Percentiles rank a stretch among this genome's conserved stretches.
Evolutionary conservation across 1,140 invertebrate species (phyloP).

Genomic region (Tribolium castaneum): DNA sequence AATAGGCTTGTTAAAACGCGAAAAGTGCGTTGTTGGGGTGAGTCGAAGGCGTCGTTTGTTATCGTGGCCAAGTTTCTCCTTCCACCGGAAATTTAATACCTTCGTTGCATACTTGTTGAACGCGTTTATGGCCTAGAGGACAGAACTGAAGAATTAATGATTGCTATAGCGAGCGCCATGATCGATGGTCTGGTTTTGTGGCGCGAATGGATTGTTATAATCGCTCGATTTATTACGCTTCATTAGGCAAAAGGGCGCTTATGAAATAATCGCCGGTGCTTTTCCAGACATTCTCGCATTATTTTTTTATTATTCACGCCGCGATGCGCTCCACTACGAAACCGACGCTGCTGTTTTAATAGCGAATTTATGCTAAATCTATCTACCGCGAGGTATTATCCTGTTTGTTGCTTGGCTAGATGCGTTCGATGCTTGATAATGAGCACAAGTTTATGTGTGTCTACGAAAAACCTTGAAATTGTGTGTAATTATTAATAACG

Average conservation of each 20-base stretch:
- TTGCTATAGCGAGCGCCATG: constrained; percentile 1
- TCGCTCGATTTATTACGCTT: constrained; percentile 19
- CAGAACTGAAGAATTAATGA: constrained; percentile 28
- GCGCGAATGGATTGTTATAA: constrained; percentile 20
- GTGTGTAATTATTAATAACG: no score
- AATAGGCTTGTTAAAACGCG: constrained; percentile 1
- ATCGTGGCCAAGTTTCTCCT: constrained; percentile 6
- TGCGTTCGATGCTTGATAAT: no score
- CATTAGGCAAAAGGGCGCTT: constrained; percentile 8
- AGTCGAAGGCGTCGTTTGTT: constrained; percentile 17
- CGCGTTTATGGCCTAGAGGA: constrained; percentile 18
- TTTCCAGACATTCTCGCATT: neutral
- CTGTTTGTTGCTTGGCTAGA: no score
- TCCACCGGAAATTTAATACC: constrained; percentile 33
- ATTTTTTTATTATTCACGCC: constrained; percentile 5
- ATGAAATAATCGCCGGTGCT: neutral
- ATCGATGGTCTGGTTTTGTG: constrained; percentile 20
- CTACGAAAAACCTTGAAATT: no score
- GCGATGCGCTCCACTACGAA: neutral
- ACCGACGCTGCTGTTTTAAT: neutral
- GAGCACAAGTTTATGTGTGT: no score
- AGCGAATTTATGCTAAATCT: neutral
- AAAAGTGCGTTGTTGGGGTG: neutral
- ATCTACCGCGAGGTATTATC: neutral
- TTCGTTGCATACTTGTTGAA: constrained; percentile 33